Evolutionary conservation across 2,797 vertebrate genomes (phyloP).

Genomic region (Gobio occitaniae): DNA sequence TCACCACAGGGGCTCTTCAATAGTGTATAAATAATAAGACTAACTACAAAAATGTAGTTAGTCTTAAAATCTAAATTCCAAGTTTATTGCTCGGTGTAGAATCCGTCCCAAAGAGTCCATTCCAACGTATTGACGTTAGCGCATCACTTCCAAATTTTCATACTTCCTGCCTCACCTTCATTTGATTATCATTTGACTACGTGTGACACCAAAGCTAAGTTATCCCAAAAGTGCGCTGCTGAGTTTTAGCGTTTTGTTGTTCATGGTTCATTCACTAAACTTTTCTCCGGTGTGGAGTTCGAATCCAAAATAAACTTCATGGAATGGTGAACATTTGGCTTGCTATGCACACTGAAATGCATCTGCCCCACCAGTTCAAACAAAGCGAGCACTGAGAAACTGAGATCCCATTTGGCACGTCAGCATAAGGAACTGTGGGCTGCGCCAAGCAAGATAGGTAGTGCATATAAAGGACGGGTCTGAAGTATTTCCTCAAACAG

Average conservation of each 20-base stretch:
- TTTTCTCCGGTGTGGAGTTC: background rate
- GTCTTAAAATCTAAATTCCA: background rate
- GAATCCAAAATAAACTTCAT: constrained; percentile 3
- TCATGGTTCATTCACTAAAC: background rate
- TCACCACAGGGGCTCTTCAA: too few species aligned
- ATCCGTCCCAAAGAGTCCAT: constrained; percentile 5
- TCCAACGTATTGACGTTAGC: background rate
- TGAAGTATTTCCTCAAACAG: background rate
- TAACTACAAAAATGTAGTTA: background rate
- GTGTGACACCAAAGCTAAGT: background rate
- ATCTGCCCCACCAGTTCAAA: constrained; percentile 41
- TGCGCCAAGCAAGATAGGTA: background rate
- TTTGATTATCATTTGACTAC: constrained; percentile 57
- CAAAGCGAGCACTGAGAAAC: background rate
- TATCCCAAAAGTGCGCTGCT: background rate
- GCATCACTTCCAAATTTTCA: background rate
- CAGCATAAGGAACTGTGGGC: background rate
- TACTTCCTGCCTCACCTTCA: background rate
- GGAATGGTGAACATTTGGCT: background rate
- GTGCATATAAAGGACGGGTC: constrained; percentile 4
- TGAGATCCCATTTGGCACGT: constrained; percentile 1
- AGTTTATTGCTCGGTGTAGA: background rate
- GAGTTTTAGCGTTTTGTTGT: background rate
- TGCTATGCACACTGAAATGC: background rate
- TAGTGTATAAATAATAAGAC: background rate